Evolutionary conservation across 1,140 invertebrate genomes (phyloP).

Genomic region (Caenorhabditis inopinata): DNA sequence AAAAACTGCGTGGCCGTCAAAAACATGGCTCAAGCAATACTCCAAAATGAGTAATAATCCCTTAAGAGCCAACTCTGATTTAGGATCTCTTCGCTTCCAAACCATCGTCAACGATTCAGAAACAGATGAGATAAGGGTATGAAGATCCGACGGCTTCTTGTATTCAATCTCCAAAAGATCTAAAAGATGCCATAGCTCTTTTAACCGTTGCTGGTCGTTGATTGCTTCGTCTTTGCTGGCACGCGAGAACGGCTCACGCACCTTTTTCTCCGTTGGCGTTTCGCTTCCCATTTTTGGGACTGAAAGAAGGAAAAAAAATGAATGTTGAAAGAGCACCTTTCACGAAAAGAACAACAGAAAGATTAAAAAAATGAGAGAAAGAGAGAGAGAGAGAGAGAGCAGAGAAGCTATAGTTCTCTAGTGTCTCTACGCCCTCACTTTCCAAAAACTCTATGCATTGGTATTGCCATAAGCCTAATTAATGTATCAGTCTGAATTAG

Average conservation of each 20-base stretch:
- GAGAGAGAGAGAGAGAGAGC: too few relatives aligned
- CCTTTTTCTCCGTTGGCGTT: background rate
- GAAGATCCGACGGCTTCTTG: conserved; percentile 9
- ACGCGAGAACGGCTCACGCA: background rate
- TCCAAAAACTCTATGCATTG: too few relatives aligned
- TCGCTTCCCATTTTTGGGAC: background rate
- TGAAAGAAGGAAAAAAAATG: too few relatives aligned
- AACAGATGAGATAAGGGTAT: background rate
- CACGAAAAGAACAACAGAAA: too few relatives aligned
- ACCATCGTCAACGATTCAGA: conserved; percentile 3
- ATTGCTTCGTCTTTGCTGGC: background rate
- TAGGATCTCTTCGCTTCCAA: conserved; percentile 3
- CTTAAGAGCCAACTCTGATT: conserved; percentile 18
- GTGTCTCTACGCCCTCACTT: too few relatives aligned
- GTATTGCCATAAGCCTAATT: too few relatives aligned
- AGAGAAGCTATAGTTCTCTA: too few relatives aligned
- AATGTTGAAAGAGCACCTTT: too few relatives aligned
- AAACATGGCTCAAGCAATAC: conserved; percentile 46
- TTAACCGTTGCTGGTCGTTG: background rate
- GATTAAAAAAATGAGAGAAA: too few relatives aligned
- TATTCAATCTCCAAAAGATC: conserved; percentile 15
- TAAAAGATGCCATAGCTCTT: background rate
- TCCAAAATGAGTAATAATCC: conserved; percentile 41
- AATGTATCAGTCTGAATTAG: too few relatives aligned
- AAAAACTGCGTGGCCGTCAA: conserved; percentile 37